These are phyloP conservation scores for Lochmaea capreae DNA, from an alignment of 2,888 invertebrate genomes.

Conservation along the genomic window DNA sequence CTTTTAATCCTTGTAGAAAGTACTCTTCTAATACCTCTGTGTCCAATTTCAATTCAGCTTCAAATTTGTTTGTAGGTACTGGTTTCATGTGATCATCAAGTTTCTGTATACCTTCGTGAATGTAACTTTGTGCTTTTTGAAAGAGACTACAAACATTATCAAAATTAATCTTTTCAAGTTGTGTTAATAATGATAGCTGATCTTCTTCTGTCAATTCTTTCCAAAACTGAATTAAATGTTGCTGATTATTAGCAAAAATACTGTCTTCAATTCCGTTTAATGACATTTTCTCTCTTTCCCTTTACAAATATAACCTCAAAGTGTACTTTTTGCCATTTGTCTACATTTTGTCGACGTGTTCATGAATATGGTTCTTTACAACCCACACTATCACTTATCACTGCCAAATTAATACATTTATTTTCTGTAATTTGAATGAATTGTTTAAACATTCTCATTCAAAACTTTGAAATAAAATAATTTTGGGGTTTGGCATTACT, in stretches of 20 bases:
- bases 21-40: conserved; percentile 72
- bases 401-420: conserved; percentile 9
- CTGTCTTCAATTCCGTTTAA: conserved; percentile 46
- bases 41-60: conserved; percentile 75
- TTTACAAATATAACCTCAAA: conserved; percentile 29
- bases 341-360: conserved; percentile 31
- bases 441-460: conserved; percentile 14
- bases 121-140: conserved; percentile 58
- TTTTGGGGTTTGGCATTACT: background rate
- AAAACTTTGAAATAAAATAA: background rate
- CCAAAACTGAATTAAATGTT: conserved; percentile 54
- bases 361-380: conserved; percentile 38
- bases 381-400: conserved; percentile 36
- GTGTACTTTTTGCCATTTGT: conserved; percentile 5
- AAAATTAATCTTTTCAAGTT: conserved; percentile 55
- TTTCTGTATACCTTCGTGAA: conserved; percentile 73
- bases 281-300: conserved; percentile 39
- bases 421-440: background rate
- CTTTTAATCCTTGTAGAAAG: conserved; percentile 74
- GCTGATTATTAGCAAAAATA: conserved; percentile 48
- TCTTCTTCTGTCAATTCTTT: conserved; percentile 49
- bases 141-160: conserved; percentile 55
- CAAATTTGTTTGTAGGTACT: conserved; percentile 82
- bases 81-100: conserved; percentile 85
- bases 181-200: conserved; percentile 48